Conservation (phyloP, 2,113 vertebrate species). For the Vidua macroura region DNA sequence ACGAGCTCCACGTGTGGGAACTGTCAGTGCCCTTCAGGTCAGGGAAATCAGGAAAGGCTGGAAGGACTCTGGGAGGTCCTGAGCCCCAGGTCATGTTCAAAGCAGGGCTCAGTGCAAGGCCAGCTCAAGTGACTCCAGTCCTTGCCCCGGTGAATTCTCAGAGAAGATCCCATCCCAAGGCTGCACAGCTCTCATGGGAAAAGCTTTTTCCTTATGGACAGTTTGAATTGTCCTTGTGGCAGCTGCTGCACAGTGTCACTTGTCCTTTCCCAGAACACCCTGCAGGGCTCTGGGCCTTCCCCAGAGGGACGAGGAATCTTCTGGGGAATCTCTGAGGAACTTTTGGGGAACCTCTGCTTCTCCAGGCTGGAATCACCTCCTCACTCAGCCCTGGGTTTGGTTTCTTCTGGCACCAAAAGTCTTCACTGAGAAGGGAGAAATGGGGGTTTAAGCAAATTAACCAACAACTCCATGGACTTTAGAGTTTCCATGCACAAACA, state of each 20-base stretch:
- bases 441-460: neutral
- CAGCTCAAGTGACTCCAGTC: neutral
- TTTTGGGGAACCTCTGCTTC: neutral
- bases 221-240: neutral
- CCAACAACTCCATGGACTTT: neutral
- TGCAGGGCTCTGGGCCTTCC: neutral
- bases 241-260: neutral
- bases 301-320: neutral
- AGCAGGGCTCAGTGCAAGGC: neutral
- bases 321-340: neutral
- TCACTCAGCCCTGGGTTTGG: neutral
- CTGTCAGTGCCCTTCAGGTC: neutral
- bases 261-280: neutral
- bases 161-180: neutral
- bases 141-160: neutral
- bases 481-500: neutral
- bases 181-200: neutral
- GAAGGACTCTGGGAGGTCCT: neutral
- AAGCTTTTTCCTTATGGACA: neutral
- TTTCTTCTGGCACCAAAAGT: neutral
- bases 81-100: neutral
- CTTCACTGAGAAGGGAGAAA: neutral
- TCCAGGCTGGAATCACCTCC: neutral
- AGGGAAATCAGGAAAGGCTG: neutral
- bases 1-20: accelerated